Percentiles rank a stretch among this genome's conserved stretches.
phyloP scores from a whole-genome alignment of 92 coral and sea anemone genomes.

The Plumapathes pennacea region DNA sequence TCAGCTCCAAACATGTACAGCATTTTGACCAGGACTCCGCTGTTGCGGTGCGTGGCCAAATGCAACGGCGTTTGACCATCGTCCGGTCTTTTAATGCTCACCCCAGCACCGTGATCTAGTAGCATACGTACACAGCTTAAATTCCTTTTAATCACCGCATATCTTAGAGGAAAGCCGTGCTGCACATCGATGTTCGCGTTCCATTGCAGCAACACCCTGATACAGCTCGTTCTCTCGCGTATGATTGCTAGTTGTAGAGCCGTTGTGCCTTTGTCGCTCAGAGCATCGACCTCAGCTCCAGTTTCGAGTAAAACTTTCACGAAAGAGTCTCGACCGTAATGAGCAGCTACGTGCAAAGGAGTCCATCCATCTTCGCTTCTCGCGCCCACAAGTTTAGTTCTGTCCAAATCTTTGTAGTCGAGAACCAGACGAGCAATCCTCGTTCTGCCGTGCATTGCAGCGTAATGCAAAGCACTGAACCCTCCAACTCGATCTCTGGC shows the following conservation, averaged over 20 bases:
- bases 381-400: slow-evolving; percentile 73
- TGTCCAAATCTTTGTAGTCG: slow-evolving; percentile 71
- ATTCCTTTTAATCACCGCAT: slow-evolving; percentile 86
- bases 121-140: slow-evolving; percentile 70
- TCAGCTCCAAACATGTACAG: slow-evolving; percentile 87
- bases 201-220: slow-evolving; percentile 68
- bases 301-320: slow-evolving; percentile 73
- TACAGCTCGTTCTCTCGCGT: slow-evolving; percentile 81
- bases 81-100: slow-evolving; percentile 71
- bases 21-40: slow-evolving; percentile 69
- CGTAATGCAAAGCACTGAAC: slow-evolving; percentile 83
- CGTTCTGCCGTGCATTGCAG: slow-evolving; percentile 90
- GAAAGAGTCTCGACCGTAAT: slow-evolving; percentile 84
- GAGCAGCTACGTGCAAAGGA: slow-evolving; percentile 87
- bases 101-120: slow-evolving; percentile 74
- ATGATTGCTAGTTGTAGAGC: slow-evolving; percentile 91
- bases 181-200: slow-evolving; percentile 86
- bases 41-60: slow-evolving; percentile 74
- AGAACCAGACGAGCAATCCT: slow-evolving; percentile 76
- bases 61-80: slow-evolving; percentile 88
- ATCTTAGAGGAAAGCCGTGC: slow-evolving; percentile 81
- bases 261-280: slow-evolving; percentile 90
- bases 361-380: slow-evolving; percentile 97
- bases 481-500: slow-evolving; percentile 86
- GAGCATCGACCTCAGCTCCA: slow-evolving; percentile 73